phyloP scores from a whole-genome alignment of 2,797 vertebrate genomes.

The Distichodus sexfasciatus region DNA sequence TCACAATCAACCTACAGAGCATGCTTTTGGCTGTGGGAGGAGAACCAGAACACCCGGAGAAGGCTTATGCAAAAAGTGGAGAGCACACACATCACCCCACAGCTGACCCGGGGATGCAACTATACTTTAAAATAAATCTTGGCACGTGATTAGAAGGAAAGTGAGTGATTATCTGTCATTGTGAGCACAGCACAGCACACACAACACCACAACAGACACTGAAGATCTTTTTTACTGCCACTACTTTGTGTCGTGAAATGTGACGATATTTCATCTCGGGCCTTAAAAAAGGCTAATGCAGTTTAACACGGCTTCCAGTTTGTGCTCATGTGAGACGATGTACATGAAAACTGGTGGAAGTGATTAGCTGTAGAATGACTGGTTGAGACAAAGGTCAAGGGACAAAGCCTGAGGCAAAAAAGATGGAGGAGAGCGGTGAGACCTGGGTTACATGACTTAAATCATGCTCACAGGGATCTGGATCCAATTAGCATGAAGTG shows the following conservation, averaged over 20 bases:
- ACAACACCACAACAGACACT: no score
- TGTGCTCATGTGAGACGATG: neutral
- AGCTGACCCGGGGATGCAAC: no score
- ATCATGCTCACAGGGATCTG: neutral
- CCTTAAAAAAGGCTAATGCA: neutral
- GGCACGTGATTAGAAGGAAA: no score
- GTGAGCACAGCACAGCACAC: no score
- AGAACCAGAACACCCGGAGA: no score
- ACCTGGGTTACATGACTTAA: neutral
- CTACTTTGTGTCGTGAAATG: neutral
- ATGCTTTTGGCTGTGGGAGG: no score
- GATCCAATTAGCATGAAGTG: neutral
- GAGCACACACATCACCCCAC: no score
- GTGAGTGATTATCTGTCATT: no score
- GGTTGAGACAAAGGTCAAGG: neutral
- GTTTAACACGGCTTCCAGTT: neutral
- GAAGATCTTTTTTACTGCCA: no score
- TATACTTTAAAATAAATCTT: no score
- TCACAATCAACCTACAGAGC: no score
- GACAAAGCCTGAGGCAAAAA: slow-evolving; percentile 8
- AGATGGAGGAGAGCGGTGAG: neutral
- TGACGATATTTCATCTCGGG: neutral
- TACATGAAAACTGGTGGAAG: neutral
- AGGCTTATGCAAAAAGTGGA: no score
- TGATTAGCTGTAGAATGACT: neutral